Percentiles rank a stretch among this genome's conserved stretches.
phyloP scores from a whole-genome alignment of 2,888 invertebrate genomes.

The Sylvicola cinctus region DNA sequence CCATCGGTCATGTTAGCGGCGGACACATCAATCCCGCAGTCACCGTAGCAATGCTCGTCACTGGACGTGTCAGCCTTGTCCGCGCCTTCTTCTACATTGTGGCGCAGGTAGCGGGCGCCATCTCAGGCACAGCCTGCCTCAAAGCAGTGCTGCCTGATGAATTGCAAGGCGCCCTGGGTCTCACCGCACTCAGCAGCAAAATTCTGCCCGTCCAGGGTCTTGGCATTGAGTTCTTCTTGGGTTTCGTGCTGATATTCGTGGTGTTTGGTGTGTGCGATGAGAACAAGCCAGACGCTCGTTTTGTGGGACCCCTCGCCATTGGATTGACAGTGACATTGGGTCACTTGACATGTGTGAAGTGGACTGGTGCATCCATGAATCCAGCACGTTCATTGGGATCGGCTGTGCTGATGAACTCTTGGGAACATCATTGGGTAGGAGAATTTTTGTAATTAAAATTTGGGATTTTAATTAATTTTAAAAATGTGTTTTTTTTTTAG shows the following conservation, averaged over 20 bases:
- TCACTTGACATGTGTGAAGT: slow-evolving; percentile 65
- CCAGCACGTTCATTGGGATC: slow-evolving; percentile 79
- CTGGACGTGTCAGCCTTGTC: slow-evolving; percentile 54
- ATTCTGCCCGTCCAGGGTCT: slow-evolving; percentile 59
- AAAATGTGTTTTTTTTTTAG: slow-evolving; percentile 25
- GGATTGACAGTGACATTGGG: slow-evolving; percentile 71
- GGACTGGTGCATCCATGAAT: slow-evolving; percentile 83
- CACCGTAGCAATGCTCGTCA: slow-evolving; percentile 55
- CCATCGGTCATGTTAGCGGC: slow-evolving; percentile 71
- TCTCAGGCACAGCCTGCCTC: slow-evolving; percentile 55
- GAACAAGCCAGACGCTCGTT: slow-evolving; percentile 42
- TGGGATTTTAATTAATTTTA: slow-evolving; percentile 1
- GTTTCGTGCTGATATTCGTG: slow-evolving; percentile 69
- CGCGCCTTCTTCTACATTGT: slow-evolving; percentile 61
- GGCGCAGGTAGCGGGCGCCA: slow-evolving; percentile 64
- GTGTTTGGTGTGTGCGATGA: slow-evolving; percentile 56
- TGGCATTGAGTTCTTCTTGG: slow-evolving; percentile 77
- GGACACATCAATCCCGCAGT: slow-evolving; percentile 89
- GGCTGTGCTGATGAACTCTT: slow-evolving; percentile 52
- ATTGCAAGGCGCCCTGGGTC: slow-evolving; percentile 41
- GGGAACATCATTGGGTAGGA: slow-evolving; percentile 67
- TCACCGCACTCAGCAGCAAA: slow-evolving; percentile 38
- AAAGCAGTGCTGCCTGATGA: slow-evolving; percentile 42
- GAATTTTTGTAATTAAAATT: background rate
- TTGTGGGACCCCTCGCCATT: slow-evolving; percentile 68